Base-by-base conservation (phyloP, 2,797 vertebrate genomes). In the Sus cebifrons region DNA sequence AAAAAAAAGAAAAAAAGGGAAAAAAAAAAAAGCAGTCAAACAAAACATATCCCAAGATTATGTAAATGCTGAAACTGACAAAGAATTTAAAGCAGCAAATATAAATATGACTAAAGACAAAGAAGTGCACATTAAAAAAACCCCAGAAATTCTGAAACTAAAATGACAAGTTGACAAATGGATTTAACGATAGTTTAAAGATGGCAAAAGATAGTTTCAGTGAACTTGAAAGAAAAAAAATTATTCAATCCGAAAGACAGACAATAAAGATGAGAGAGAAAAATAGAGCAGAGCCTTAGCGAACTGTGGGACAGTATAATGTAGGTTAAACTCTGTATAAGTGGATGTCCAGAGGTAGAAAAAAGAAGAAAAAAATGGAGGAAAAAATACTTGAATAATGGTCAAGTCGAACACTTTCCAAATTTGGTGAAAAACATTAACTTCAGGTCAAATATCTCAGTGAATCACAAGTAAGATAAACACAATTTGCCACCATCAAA, bases 351-450 rank as follows among this genome's bases (percentile, higher is more conserved):
- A 68, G 65, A 79, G 15, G 18, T 13, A 78, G 23, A 52, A 68
- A 60, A 62, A 25, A 67, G 18, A 79, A 0, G 3, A 36, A 36
- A 36, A n/a, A 82, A 74, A 87, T 14, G 18, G 44, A 21, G 21
- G 74, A 23, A 87, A 85, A 92, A 94, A 27, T 68, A 73, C 36
- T 65, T 91, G 29, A 89, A 92, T 71, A 88, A 94, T 58, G 21
- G 74, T 10, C 21, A 27, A 79, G 74, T 10, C 21, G 23, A 79
- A 74, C 67, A 32, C 20, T 88, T 90, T 68, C 64, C 86, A 91
- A 86, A 56, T 67, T 15, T 29, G 6, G 44, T 75, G 14, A 64
- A 77, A 68, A 82, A 52, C 5, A 36, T 79, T 87, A 93, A 79
- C 64, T 96, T 83, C 40, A 40, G 68, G 75, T 94, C 29, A 70